These are phyloP conservation scores for Martes martes DNA, from an alignment of 2,113 vertebrate genomes.

Conservation along the genomic window DNA sequence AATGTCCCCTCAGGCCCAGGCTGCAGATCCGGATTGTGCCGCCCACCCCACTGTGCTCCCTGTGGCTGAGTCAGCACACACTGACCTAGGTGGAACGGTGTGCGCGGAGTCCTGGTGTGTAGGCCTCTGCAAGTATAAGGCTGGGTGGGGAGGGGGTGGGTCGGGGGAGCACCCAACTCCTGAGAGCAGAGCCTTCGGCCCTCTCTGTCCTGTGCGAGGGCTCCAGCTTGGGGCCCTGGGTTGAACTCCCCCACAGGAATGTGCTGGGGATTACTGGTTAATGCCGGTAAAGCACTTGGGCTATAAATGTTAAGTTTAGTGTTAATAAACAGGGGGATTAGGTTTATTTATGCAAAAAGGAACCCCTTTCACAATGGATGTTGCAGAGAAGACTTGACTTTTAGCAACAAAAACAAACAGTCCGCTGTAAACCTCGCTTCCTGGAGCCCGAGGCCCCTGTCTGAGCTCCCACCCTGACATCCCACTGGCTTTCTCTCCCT, in stretches of 20 bases:
- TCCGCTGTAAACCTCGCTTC: background rate
- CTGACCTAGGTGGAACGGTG: background rate
- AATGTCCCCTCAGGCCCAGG: background rate
- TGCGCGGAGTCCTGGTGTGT: background rate
- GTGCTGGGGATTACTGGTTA: background rate
- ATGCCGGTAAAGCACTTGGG: constrained; percentile 28
- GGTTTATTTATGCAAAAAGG: constrained; percentile 35
- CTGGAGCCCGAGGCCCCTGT: background rate
- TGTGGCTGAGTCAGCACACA: background rate
- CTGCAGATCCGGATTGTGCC: background rate
- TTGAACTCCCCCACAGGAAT: background rate
- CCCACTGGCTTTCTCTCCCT: background rate
- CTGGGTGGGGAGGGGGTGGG: too few relatives aligned
- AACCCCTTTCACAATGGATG: background rate
- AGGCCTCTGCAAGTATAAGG: background rate
- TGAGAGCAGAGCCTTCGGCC: background rate
- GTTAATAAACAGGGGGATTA: constrained; percentile 56
- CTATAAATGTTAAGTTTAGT: constrained; percentile 50
- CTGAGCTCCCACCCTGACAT: background rate
- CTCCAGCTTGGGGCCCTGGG: background rate
- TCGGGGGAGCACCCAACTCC: background rate
- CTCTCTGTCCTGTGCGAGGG: background rate
- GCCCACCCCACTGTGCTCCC: background rate
- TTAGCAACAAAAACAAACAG: constrained; percentile 27
- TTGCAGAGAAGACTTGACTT: background rate